Evolutionary conservation across 2,888 invertebrate genomes (phyloP).

Genomic region (Polymixis flavicincta): DNA sequence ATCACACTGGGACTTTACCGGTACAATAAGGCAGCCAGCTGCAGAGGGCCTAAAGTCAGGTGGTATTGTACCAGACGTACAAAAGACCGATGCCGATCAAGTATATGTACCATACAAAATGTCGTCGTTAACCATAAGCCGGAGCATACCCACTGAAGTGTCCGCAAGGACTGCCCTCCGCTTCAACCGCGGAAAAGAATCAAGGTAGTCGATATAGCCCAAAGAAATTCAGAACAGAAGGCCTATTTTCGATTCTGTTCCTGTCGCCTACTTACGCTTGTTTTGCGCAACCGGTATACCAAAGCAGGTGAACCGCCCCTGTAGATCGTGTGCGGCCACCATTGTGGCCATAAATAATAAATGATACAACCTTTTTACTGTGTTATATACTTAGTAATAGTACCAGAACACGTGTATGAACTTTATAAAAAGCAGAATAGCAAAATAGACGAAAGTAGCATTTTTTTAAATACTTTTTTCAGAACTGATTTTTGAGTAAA

Average conservation of each 20-base stretch:
- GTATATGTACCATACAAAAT: slow-evolving; percentile 43
- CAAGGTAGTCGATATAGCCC: neutral
- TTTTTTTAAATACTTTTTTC: slow-evolving; percentile 23
- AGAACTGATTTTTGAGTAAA: slow-evolving; percentile 41
- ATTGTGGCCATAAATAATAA: neutral
- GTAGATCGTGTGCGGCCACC: neutral
- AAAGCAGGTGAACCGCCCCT: neutral
- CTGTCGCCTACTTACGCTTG: neutral
- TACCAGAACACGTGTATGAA: too few relatives aligned
- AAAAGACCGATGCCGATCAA: slow-evolving; percentile 43
- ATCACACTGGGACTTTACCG: slow-evolving; percentile 50
- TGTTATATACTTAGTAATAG: too few relatives aligned
- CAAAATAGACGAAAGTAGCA: too few relatives aligned
- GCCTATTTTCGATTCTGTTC: too few relatives aligned
- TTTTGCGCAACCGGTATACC: neutral
- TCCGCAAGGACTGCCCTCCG: neutral
- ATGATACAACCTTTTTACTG: too few relatives aligned
- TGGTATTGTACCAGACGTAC: slow-evolving; percentile 50
- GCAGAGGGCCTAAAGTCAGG: slow-evolving; percentile 36
- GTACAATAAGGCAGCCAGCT: slow-evolving; percentile 43
- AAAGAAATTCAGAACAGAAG: neutral
- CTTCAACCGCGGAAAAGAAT: neutral
- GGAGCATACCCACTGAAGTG: slow-evolving; percentile 50
- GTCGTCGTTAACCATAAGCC: slow-evolving; percentile 34
- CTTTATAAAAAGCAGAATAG: too few relatives aligned